Conservation (phyloP, 2,888 invertebrate genomes). For the Crioceris asparagi region DNA sequence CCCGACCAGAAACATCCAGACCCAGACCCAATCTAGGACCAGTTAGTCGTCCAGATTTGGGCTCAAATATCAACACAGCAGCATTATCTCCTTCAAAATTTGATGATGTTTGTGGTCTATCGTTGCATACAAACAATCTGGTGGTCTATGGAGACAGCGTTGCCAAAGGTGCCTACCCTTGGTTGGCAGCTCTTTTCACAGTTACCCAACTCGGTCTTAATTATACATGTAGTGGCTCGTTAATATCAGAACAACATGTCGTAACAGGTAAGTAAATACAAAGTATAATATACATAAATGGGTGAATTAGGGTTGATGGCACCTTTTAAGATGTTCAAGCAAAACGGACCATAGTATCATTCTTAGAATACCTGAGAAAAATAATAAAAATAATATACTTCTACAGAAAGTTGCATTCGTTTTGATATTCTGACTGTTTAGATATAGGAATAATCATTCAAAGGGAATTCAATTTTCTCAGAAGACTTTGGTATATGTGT, state of each 20-base stretch:
- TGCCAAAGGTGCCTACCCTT: conserved; percentile 32
- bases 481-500: no score
- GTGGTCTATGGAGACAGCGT: conserved; percentile 29
- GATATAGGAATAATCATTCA: no score
- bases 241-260: conserved; percentile 32
- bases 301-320: no score
- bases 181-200: conserved; percentile 34
- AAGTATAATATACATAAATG: no score
- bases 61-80: no score
- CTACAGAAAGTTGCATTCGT: no score
- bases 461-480: no score
- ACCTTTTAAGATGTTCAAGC: conserved; percentile 1
- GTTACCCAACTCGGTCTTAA: conserved; percentile 26
- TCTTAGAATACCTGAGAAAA: background rate
- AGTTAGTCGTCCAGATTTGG: no score
- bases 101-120: conserved; percentile 27
- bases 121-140: conserved; percentile 27
- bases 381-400: background rate
- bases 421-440: no score
- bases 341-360: no score
- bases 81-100: no score
- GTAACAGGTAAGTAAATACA: conserved; percentile 32
- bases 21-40: no score
- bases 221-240: conserved; percentile 29
- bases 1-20: background rate